A percentile compares a stretch with the other conserved stretches of the same genome.
These are phyloP conservation scores for Ochotona princeps DNA, from an alignment of 2,113 vertebrate genomes.

Conservation along the genomic window DNA sequence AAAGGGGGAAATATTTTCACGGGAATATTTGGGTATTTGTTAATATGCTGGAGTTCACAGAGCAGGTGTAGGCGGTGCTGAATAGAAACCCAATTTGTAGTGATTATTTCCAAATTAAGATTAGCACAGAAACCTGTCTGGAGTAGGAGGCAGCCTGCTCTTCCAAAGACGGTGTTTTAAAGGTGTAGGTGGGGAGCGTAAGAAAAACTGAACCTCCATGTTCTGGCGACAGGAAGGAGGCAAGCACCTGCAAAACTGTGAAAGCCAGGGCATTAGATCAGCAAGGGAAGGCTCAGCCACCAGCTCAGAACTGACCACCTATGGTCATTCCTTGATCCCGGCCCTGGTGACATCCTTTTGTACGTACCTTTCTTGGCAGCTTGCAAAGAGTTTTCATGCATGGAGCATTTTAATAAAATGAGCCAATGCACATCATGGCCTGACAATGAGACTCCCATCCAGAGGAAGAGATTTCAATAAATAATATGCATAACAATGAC, in stretches of 20 bases:
- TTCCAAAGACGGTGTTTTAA: background rate
- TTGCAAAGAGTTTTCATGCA: background rate
- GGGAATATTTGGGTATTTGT: conserved; percentile 47
- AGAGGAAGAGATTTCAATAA: background rate
- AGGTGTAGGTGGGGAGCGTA: conserved; percentile 5
- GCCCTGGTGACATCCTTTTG: background rate
- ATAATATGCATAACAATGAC: background rate
- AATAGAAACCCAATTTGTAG: conserved; percentile 59
- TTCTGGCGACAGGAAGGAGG: background rate
- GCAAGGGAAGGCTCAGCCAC: background rate
- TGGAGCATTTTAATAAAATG: background rate
- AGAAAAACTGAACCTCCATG: background rate
- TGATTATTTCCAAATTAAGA: conserved; percentile 72
- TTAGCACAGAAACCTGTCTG: conserved; percentile 35
- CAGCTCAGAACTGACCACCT: background rate
- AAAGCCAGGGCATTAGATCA: too few species aligned
- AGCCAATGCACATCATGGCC: accelerated
- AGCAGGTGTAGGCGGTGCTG: conserved; percentile 68
- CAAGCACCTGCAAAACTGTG: background rate
- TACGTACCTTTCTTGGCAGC: background rate
- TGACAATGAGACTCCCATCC: background rate
- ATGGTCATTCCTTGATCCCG: background rate
- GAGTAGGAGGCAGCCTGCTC: conserved; percentile 32
- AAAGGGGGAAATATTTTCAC: conserved; percentile 61
- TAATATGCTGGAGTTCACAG: conserved; percentile 28